Percentiles rank a stretch among this genome's conserved stretches.
Conservation (phyloP, 1,140 invertebrate species). For the Bursaphelenchus mucronatus region DNA sequence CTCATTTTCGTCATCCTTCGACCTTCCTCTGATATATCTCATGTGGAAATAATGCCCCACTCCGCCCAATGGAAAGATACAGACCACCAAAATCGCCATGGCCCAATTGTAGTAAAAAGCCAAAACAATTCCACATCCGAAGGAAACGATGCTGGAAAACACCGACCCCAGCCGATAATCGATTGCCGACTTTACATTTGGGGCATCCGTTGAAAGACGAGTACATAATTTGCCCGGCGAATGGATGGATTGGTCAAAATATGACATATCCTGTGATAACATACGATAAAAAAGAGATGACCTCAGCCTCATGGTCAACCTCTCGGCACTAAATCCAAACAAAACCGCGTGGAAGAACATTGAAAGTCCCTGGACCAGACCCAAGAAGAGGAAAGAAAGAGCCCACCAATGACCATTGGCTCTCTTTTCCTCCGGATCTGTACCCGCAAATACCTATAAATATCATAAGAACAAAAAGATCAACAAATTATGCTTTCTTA, state of each 20-base stretch:
- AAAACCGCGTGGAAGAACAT: slow-evolving; percentile 41
- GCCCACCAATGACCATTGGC: slow-evolving; percentile 51
- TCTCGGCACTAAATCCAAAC: slow-evolving; percentile 61
- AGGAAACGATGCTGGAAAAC: slow-evolving; percentile 62
- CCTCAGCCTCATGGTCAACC: slow-evolving; percentile 63
- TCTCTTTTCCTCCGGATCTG: slow-evolving; percentile 33
- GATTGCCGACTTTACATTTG: slow-evolving; percentile 65
- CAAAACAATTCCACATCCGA: slow-evolving; percentile 59
- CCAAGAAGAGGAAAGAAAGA: slow-evolving; percentile 44
- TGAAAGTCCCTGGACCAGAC: slow-evolving; percentile 19
- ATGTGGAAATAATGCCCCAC: slow-evolving; percentile 43
- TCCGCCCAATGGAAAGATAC: slow-evolving; percentile 61
- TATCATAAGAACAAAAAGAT: not conserved
- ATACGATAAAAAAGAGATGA: slow-evolving; percentile 62
- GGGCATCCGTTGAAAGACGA: slow-evolving; percentile 65
- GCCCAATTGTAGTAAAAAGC: slow-evolving; percentile 63
- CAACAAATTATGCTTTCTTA: slow-evolving; percentile 11
- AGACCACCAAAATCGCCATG: slow-evolving; percentile 57
- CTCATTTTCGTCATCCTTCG: slow-evolving; percentile 61
- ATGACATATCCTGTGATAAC: slow-evolving; percentile 64
- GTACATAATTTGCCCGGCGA: slow-evolving; percentile 63
- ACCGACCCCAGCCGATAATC: slow-evolving; percentile 62
- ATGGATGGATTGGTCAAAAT: slow-evolving; percentile 65
- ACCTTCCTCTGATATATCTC: slow-evolving; percentile 35
- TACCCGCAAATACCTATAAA: slow-evolving; percentile 44